Base-by-base conservation (phyloP, 2,888 invertebrate genomes). In the Cepaea hortensis region DNA sequence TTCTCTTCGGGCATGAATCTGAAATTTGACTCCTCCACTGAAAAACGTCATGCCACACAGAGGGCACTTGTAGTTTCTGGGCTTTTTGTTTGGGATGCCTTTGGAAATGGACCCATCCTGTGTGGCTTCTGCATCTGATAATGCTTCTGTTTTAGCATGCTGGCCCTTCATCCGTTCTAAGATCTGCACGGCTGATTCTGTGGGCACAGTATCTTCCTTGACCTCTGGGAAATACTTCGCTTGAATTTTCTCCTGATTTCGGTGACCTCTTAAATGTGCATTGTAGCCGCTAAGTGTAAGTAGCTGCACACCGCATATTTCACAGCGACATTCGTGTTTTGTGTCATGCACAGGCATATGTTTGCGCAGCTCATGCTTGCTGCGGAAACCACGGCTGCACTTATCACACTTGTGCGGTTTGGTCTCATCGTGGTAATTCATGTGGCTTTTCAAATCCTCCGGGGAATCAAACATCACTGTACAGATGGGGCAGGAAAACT, bases 231-330 rank as follows among this genome's bases (percentile, higher is more conserved):
- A 83, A 18, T 85, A 68, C n/a, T 73, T 70, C 7, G 85, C 76
- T 72, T 87, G 87, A 18, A 89, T 61, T 4, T 70, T 83, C 61
- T 87, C 89, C 23, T 85, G 85, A 80, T 89, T 89, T 23, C 73
- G 86, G 80, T 89, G 89, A 13, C 87, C 89, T 7, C 87, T 79
- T 46, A 86, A 61, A 81, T 89, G 89, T 3, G 89, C 89, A 18
- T 87, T 86, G 81, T 89, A 89, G 1, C 89, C 89, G 61, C 89
- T 89, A 46, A 87, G 81, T 6, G 89, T 87, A 0, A 89, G 84
- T 23, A 89, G 77, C 85, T 89, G 86, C 15, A 89, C 89, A 20
- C 89, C 89, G 72, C 89, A 89, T 11, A 89, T 87, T 83, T 89
- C 87, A 68, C 89, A 89, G 18, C 73, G 72, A 55, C 87, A 88